Evolutionary conservation across 2,888 invertebrate species (phyloP), one percentile per base, ranked within the genome.

Genomic region (Drosophila setosimentum): DNA sequence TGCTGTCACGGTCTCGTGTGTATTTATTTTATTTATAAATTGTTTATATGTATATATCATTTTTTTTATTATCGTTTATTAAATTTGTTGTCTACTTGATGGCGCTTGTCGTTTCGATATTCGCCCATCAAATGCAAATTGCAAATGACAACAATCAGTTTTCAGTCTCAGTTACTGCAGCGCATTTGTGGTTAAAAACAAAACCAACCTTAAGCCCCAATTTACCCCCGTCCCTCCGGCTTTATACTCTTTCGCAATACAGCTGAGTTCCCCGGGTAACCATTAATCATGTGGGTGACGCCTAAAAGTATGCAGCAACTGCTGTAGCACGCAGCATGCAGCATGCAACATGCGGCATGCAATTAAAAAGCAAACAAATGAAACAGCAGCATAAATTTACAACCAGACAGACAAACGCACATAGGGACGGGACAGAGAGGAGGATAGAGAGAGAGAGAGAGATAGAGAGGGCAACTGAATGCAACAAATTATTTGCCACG

Each of bases 61-160:
- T 5, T 51, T 35, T 61, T 58, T 35, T 27, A n/a, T n/a, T n/a
- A n/a, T n/a, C n/a, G n/a, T 40, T 68, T 68, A 55, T 57, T 69
- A 63, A 78, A 64, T 65, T 61, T 65, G 67, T 42, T 71, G 60
- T 67, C 60, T 58, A 50, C 61, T 68, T 64, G 74, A 71, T 80
- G 75, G 66, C 66, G 72, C 37, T 40, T 79, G 65, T 66, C 68
- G 61, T 60, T 73, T 71, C 80, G 87, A 87, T 85, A 71, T 82
- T 65, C 55, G 71, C 65, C 63, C 88, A 83, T 86, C 83, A 88
- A 83, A 73, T 76, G 58, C 81, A 88, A 80, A 73, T 73, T 83
- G 62, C 78, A 80, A 85, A 85, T 89, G 89, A 85, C 89, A 85
- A 85, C 89, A 87, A 85, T 85, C 85, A 74, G 83, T 75, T 85